These are phyloP conservation scores for Heterohyrax brucei DNA, from an alignment of 2,797 vertebrate genomes.

Conservation along the genomic window DNA sequence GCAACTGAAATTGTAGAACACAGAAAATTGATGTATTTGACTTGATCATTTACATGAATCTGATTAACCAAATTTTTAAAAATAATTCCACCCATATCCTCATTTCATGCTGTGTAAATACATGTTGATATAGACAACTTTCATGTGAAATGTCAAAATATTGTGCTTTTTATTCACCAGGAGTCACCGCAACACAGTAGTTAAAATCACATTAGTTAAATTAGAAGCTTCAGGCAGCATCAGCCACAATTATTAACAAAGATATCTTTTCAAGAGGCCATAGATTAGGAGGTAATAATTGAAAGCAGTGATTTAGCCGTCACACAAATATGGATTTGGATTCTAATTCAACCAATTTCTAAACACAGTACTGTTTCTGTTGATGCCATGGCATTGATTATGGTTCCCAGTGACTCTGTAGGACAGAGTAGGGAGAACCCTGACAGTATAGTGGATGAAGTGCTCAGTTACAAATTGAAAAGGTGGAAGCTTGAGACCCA, in stretches of 20 bases:
- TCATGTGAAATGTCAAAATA: slow-evolving; percentile 47
- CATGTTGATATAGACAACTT: neutral
- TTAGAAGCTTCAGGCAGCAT: slow-evolving; percentile 40
- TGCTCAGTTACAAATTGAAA: too few species aligned
- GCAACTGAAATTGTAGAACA: neutral
- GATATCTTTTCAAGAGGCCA: neutral
- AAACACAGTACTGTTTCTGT: too few species aligned
- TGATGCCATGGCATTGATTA: too few species aligned
- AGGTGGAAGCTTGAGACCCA: too few species aligned
- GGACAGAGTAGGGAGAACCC: too few species aligned
- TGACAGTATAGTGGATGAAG: too few species aligned
- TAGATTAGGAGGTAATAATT: neutral
- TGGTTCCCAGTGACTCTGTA: too few species aligned
- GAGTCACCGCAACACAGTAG: neutral
- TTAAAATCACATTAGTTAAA: slow-evolving; percentile 61
- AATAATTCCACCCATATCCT: neutral
- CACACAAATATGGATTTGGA: neutral
- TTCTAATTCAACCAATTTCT: neutral
- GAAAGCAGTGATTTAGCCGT: neutral
- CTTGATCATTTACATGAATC: slow-evolving; percentile 17
- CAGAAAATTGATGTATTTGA: neutral
- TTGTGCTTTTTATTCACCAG: slow-evolving; percentile 5
- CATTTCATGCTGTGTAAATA: slow-evolving; percentile 37
- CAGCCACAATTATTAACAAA: neutral
- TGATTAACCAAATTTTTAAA: slow-evolving; percentile 28